A percentile compares a stretch with the other conserved stretches of the same genome.
Conservation (phyloP, 2,888 invertebrate species). For the Drosophila neonasuta region DNA sequence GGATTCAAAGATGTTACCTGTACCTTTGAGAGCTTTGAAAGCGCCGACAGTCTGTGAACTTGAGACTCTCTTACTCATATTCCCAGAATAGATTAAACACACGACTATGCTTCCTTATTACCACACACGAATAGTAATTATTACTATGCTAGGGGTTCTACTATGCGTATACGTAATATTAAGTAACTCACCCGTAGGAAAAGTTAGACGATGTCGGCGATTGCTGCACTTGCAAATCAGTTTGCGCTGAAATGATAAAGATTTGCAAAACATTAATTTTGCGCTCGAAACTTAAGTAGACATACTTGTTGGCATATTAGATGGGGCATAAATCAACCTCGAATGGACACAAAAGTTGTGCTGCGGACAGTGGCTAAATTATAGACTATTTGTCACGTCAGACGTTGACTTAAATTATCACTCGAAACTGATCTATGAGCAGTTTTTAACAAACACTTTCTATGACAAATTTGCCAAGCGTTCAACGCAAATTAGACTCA, state of each 20-base stretch:
- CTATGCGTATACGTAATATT: slow-evolving; percentile 11
- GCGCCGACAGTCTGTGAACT: slow-evolving; percentile 5
- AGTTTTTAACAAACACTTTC: slow-evolving; percentile 63
- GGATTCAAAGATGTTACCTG: slow-evolving; percentile 15
- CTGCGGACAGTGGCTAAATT: slow-evolving; percentile 34
- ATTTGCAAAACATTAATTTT: slow-evolving; percentile 9
- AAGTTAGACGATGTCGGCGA: neutral
- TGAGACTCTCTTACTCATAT: slow-evolving; percentile 1
- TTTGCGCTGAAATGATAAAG: slow-evolving; percentile 35
- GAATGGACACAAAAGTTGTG: slow-evolving; percentile 5
- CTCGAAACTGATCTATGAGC: slow-evolving; percentile 66
- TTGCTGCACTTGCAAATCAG: slow-evolving; percentile 24
- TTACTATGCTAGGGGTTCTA: neutral
- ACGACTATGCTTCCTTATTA: slow-evolving; percentile 20
- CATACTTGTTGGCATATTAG: slow-evolving; percentile 21
- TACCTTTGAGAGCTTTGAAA: slow-evolving; percentile 8
- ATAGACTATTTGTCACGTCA: slow-evolving; percentile 61
- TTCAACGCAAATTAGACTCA: slow-evolving; percentile 52
- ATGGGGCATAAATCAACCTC: slow-evolving; percentile 32
- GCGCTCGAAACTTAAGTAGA: slow-evolving; percentile 12
- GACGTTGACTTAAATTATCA: slow-evolving; percentile 64
- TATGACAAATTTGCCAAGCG: slow-evolving; percentile 66
- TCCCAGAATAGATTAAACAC: slow-evolving; percentile 14
- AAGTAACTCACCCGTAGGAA: slow-evolving; percentile 23
- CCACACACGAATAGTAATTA: slow-evolving; percentile 16